Percentiles rank a stretch among this genome's conserved stretches.
Conservation (phyloP, 2,888 invertebrate species). For the Nemoura dubitans region DNA sequence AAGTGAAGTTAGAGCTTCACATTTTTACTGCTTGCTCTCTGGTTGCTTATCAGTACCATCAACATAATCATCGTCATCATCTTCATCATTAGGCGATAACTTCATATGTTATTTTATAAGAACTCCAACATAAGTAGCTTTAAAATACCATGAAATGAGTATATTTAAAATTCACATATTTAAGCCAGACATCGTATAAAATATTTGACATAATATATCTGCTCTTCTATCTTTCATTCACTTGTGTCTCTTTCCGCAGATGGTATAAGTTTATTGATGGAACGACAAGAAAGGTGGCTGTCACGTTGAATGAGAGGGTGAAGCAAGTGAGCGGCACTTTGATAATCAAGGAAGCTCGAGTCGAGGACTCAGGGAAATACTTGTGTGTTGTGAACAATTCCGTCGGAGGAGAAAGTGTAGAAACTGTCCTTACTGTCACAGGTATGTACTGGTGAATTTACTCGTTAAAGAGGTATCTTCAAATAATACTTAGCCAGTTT, state of each 20-base stretch:
- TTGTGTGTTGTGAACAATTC: conserved; percentile 94
- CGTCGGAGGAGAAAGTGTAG: conserved; percentile 90
- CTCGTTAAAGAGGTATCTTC: neutral
- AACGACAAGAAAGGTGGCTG: conserved; percentile 85
- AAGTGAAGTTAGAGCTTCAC: neutral
- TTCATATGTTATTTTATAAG: neutral
- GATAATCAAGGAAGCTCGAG: conserved; percentile 89
- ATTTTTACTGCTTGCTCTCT: neutral
- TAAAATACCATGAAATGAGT: neutral
- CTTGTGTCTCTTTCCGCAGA: conserved; percentile 65
- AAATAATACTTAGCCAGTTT: neutral
- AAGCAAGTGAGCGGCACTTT: conserved; percentile 94
- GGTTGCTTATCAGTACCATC: neutral
- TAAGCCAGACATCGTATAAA: neutral
- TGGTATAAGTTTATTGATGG: conserved; percentile 95
- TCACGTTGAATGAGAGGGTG: conserved; percentile 87
- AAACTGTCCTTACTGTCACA: conserved; percentile 91
- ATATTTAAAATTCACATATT: neutral
- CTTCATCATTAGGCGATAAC: neutral
- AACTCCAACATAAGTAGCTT: neutral
- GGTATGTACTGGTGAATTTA: conserved; percentile 57
- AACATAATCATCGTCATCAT: neutral
- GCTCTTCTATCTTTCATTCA: neutral
- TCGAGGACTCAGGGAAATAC: conserved; percentile 94
- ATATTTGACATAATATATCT: neutral